These are phyloP conservation scores for Lochmaea crataegi DNA, from an alignment of 2,888 invertebrate genomes.

Conservation along the genomic window DNA sequence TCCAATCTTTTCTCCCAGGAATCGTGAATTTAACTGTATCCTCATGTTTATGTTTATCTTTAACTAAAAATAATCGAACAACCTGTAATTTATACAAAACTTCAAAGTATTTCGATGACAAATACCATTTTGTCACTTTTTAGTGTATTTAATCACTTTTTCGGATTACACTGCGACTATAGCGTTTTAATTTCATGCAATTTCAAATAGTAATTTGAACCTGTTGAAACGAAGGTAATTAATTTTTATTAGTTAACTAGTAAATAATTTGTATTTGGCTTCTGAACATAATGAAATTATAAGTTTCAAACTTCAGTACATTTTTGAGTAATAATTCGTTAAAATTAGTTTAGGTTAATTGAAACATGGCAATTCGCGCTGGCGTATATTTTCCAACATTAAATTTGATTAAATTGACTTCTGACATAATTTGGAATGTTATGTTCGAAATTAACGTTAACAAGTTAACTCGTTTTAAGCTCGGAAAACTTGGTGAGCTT, in stretches of 20 bases:
- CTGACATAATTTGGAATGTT: neutral
- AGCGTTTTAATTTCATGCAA: neutral
- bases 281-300: conserved; percentile 12
- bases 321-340: conserved; percentile 18
- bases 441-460: neutral
- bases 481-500: neutral
- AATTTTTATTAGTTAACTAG: neutral
- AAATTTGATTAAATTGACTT: conserved; percentile 16
- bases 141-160: neutral
- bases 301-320: conserved; percentile 17
- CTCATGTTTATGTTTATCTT: too few species aligned
- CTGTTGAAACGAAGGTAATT: neutral
- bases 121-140: too few species aligned
- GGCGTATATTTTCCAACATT: conserved; percentile 16
- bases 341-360: conserved; percentile 14
- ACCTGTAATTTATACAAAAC: too few species aligned
- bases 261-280: conserved; percentile 7
- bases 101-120: too few species aligned
- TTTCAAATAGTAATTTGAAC: neutral
- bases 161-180: neutral
- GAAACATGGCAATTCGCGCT: conserved; percentile 15
- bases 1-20: too few species aligned
- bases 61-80: too few species aligned
- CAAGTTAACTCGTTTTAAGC: conserved; percentile 7
- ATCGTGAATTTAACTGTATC: too few species aligned